Evolutionary conservation across 2,797 vertebrate species (phyloP).

Genomic region (Anguilla marmorata): DNA sequence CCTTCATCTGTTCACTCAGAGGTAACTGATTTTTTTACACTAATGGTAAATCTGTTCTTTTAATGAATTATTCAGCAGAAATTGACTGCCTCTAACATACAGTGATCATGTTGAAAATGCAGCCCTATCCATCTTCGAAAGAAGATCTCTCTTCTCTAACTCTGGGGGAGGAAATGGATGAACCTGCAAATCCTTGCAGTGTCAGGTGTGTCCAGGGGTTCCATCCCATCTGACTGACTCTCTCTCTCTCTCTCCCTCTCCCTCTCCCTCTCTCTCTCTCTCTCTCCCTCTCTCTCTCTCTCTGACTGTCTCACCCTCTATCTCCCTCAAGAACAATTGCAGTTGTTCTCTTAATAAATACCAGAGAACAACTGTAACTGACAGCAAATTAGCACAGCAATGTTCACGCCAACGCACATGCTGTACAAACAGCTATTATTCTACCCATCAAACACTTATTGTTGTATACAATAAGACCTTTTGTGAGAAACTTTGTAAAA

Average conservation of each 20-base stretch:
- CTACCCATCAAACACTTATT: not conserved
- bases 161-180: not conserved
- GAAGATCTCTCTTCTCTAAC: not conserved
- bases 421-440: not conserved
- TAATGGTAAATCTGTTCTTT: not conserved
- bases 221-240: too few species aligned
- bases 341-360: not conserved
- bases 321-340: not conserved
- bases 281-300: not conserved
- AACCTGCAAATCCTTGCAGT: not conserved
- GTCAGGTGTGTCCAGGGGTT: not conserved
- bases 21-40: not conserved
- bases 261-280: not conserved
- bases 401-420: conserved; percentile 8
- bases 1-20: not conserved
- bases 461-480: not conserved
- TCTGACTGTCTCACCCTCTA: not conserved
- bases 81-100: not conserved
- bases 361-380: conserved; percentile 12
- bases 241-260: not conserved
- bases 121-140: not conserved
- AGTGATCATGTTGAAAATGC: not conserved
- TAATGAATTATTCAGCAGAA: not conserved
- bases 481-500: not conserved
- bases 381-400: conserved; percentile 11